Percentiles rank a stretch among this genome's conserved stretches.
Evolutionary conservation across 2,888 invertebrate species (phyloP).

Genomic region (Leptothorax acervorum): DNA sequence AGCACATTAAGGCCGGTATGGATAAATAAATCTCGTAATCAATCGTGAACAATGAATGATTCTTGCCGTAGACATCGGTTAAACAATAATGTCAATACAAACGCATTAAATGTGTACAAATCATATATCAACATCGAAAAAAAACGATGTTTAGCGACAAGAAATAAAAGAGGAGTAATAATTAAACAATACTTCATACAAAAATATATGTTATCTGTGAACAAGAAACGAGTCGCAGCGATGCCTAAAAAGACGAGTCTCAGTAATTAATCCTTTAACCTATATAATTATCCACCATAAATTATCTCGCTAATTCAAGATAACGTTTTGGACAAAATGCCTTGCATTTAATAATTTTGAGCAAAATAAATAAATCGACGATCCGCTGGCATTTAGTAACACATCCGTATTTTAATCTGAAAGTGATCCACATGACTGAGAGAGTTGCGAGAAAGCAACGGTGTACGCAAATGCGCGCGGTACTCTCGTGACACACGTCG

Average conservation of each 20-base stretch:
- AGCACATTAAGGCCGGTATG: background rate
- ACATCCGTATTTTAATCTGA: conserved; percentile 6
- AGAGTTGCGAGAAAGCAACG: conserved; percentile 22
- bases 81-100: background rate
- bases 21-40: conserved; percentile 25
- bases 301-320: background rate
- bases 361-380: background rate
- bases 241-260: background rate
- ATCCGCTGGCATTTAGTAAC: background rate
- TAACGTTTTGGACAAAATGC: background rate
- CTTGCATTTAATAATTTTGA: background rate
- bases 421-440: conserved; percentile 13
- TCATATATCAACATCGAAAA: background rate
- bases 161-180: background rate
- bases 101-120: background rate
- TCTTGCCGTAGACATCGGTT: background rate
- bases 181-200: background rate
- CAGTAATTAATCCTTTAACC: background rate
- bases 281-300: background rate
- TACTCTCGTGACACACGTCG: conserved; percentile 31
- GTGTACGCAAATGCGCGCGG: conserved; percentile 16
- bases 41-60: background rate
- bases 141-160: background rate
- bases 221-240: background rate
- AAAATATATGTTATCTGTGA: background rate